Evolutionary conservation across 2,113 vertebrate species (phyloP).

Genomic region (Xenus cinereus): DNA sequence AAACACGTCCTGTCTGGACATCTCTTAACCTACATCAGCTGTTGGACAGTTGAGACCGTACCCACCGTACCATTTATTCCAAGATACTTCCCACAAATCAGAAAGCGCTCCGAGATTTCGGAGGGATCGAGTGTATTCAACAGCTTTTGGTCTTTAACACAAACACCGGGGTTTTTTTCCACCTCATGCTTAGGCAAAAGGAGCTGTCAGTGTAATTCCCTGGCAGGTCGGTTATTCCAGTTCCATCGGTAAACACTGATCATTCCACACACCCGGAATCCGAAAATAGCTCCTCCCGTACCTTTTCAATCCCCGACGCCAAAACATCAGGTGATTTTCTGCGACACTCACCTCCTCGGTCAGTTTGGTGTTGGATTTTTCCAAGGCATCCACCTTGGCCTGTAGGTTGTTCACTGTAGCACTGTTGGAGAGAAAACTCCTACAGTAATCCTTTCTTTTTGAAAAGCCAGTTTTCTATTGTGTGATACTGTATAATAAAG

Average conservation of each 20-base stretch:
- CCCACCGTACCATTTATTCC: rapidly evolving
- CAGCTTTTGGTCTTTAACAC: neutral
- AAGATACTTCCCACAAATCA: neutral
- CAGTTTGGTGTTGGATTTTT: conserved; percentile 98
- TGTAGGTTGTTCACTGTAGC: conserved; percentile 98
- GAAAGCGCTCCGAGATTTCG: neutral
- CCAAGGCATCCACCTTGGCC: conserved; percentile 94
- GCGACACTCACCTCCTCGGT: conserved; percentile 87
- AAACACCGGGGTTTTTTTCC: neutral
- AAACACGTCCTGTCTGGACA: neutral
- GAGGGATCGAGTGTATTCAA: neutral
- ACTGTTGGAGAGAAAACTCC: conserved; percentile 63
- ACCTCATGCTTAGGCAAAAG: neutral
- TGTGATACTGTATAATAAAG: no score
- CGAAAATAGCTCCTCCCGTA: neutral
- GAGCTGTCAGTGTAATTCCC: neutral
- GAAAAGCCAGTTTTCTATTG: neutral
- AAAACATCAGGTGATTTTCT: neutral
- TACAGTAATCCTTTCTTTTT: neutral
- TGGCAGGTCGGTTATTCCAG: neutral
- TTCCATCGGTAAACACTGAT: neutral
- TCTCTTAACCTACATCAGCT: neutral
- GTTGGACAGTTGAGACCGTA: neutral
- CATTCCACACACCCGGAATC: neutral
- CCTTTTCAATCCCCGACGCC: neutral